Evolutionary conservation across 2,797 vertebrate genomes (phyloP).

Genomic region (Pitangus sulphuratus): DNA sequence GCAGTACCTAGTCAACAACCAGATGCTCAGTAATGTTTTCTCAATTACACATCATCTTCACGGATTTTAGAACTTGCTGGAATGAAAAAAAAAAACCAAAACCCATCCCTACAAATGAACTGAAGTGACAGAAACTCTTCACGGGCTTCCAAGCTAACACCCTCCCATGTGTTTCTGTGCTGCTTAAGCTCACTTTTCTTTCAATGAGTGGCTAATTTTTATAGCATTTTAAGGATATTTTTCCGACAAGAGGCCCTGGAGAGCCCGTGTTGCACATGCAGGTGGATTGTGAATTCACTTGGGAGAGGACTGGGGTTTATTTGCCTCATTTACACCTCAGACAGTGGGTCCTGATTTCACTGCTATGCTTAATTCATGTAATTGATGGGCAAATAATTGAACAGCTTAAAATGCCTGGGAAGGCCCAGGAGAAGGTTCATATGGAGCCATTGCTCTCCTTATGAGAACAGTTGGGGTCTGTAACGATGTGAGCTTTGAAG

Average conservation of each 20-base stretch:
- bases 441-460: not conserved
- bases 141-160: not conserved
- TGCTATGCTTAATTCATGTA: not conserved
- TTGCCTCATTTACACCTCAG: conserved; percentile 57
- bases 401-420: conserved; percentile 8
- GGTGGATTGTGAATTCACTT: not conserved
- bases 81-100: not conserved
- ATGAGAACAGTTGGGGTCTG: not conserved
- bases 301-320: not conserved
- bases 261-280: not conserved
- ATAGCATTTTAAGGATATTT: not conserved
- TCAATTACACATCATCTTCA: not conserved
- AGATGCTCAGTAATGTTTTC: not conserved
- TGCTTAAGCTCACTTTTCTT: not conserved
- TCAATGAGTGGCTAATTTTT: not conserved
- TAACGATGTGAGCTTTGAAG: conserved; percentile 54
- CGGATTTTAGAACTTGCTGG: not conserved
- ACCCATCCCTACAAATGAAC: not conserved
- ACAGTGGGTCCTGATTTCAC: conserved; percentile 12
- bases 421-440: conserved; percentile 32
- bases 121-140: not conserved
- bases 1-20: not conserved
- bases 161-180: not conserved
- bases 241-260: not conserved
- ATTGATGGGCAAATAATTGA: conserved; percentile 42